Evolutionary conservation across 2,113 vertebrate genomes (phyloP), one percentile per base, ranked within the genome.

Genomic region (Tragelaphus imberbis): DNA sequence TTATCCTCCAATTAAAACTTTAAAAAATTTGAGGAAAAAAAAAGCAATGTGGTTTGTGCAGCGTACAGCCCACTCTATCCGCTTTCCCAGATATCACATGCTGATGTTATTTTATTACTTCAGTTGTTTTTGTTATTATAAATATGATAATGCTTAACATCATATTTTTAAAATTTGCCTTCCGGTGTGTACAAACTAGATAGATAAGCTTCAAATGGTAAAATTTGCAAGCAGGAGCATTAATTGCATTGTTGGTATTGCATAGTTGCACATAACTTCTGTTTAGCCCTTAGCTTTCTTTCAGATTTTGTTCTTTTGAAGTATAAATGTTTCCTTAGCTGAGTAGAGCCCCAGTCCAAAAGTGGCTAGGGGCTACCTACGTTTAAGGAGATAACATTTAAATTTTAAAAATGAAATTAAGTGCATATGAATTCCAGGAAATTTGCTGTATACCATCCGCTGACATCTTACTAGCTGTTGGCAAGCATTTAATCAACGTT

Each of bases 401-500:
- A 84, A n/a, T 98, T 98, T 97, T 97, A 93, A 92, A 98, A 94
- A 94, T 97, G 89, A 91, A 96, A 95, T 97, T 82, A 97, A 98
- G 97, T 98, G 95, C 96, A 91, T 98, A 98, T 94, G 97, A 98
- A 95, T 97, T 97, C 86, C 87, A 97, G 61, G 49, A 92, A 98
- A 98, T 98, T 98, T 98, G 93, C 95, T 97, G 23, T n/a, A 2
- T 86, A 53, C 97, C 97, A 55, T 84, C 91, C 96, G 85, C 97
- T 98, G 97, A 98, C 96, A 97, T 98, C 97, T 98, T 98, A 97
- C 36, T 99, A 98, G 96, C 97, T 98, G 96, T 96, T 55, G 91
- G 97, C 97, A 98, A 98, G 97, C 97, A 98, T 98, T 98, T 98
- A 98, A 98, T 99, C 98, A 98, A 98, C 84, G 47, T 98, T 99